Base-by-base conservation (phyloP, 2,797 vertebrate genomes). In the Tachyglossus aculeatus region DNA sequence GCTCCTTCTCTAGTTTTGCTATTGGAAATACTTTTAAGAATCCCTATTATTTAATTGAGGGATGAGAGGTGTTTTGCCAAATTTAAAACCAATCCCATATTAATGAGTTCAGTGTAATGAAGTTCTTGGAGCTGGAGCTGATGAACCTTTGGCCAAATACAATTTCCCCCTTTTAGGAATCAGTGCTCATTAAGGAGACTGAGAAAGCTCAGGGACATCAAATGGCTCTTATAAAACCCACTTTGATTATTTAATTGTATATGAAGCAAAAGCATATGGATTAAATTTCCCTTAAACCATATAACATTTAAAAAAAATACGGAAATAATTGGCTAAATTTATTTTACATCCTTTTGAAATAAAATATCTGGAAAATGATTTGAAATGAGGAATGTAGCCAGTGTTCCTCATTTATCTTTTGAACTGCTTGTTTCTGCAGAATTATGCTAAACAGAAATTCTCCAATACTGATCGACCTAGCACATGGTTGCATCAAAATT, bases 331-430 rank as follows among this genome's bases (percentile, higher is more conserved):
- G 27, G 33, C 41, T 64, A 40, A 47, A 32, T 70, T 63, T n/a
- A 38, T 77, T 67, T 78, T 64, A 44, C 36, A 18, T 29, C 71
- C 75, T 65, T 63, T 34, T 69, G 24, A 67, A 73, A 72, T 66
- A 44, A 81, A 62, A 77, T 75, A 51, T 70, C 54, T 65, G 48
- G 21, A 41, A 65, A 77, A 27, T 16, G 36, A 2, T 47, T 39
- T 64, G 25, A 50, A 67, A 47, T 77, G 24, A 33, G 58, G 32
- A n/a, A n/a, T n/a, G n/a, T n/a, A n/a, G n/a, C n/a, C n/a, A n/a
- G n/a, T n/a, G n/a, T n/a, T n/a, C 25, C 71, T 73, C 58, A 62
- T 54, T 67, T 73, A 50, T 66, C 27, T 65, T 75, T 70, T 32
- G 12, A 50, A 41, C 21, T 71, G 4, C 27, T 18, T 52, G 25